A percentile compares a stretch with the other conserved stretches of the same genome.
phyloP scores from a whole-genome alignment of 2,797 vertebrate species.

The Coccyzus lansbergi region DNA sequence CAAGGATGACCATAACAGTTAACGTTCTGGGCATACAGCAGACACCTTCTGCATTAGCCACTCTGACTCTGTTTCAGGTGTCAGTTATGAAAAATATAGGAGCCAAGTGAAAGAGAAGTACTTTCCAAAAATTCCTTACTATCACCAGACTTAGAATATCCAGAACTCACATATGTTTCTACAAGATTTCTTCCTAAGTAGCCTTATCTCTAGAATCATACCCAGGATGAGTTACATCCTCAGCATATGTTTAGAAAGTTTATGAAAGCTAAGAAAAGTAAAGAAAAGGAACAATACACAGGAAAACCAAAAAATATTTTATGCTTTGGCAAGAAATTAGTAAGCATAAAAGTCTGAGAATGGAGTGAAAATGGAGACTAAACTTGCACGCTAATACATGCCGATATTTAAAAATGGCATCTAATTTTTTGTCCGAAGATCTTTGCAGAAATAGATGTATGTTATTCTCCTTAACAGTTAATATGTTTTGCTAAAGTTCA shows the following conservation, averaged over 20 bases:
- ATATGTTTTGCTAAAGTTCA: constrained; percentile 36
- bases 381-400: not conserved
- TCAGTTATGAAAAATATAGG: not conserved
- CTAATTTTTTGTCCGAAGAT: not conserved
- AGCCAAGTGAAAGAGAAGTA: not conserved
- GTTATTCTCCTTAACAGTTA: not conserved
- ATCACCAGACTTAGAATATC: not conserved
- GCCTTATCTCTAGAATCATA: constrained; percentile 30
- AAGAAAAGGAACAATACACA: constrained; percentile 24
- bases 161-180: constrained; percentile 24
- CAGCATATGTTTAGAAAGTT: constrained; percentile 65
- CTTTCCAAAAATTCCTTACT: not conserved
- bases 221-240: not conserved
- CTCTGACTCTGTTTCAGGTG: not conserved
- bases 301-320: constrained; percentile 66
- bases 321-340: constrained; percentile 24
- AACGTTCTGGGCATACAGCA: not conserved
- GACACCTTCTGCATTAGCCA: not conserved
- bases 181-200: not conserved
- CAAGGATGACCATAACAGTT: not conserved
- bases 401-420: constrained; percentile 27
- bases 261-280: constrained; percentile 34
- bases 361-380: not conserved
- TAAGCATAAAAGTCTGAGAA: constrained; percentile 1
- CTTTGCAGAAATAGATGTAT: not conserved